Base-by-base conservation (phyloP, 37 sponge, comb jelly and placozoan species). In the Ianthella basta region DNA sequence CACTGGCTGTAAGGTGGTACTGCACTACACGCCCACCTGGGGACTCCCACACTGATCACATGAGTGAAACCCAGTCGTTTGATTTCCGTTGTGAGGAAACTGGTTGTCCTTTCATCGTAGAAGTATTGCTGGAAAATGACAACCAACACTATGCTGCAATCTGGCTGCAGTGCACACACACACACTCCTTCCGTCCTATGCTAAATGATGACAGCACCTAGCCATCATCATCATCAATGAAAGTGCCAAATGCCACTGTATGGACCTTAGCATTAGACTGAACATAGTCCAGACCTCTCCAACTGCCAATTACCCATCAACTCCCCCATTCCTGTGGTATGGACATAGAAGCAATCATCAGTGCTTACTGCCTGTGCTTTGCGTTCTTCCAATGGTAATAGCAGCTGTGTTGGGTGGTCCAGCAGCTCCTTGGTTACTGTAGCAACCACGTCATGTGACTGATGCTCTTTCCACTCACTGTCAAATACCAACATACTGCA, bases 1-100 rank as follows among this genome's bases (percentile, higher is more conserved):
- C n/a, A n/a, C n/a, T n/a, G n/a, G n/a, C 65, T 24, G 5, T 10
- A 29, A 4, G 8, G 24, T 24, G 29, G 29, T 63, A 2, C 65
- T 63, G 65, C 65, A 63, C 4, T 63, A 63, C 24, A 63, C n/a
- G n/a, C 27, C 27, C 3, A 95, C 95, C 91, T 86, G 70, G 97
- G 98, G 15, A 88, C 82, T 38, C 98, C 98, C 16, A 97, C 72
- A 85, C 96, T 91, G 20, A 97, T 53, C 0, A 95, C 92, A 59
- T 84, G 80, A 23, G 80, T 77, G 55, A 82, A 81, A 19, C 80
- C 63, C 41, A 87, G 81, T 53, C 86, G 77, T 34, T 78, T 72
- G n/a, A 97, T 60, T 55, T 91, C 88, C 12, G 77, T 59, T 34
- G 60, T 15, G 4, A 97, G 41, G 21, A 94, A 87, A 18, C 82